These are phyloP conservation scores for Cnemophilus loriae DNA, from an alignment of 2,113 vertebrate species.

Conservation along the genomic window DNA sequence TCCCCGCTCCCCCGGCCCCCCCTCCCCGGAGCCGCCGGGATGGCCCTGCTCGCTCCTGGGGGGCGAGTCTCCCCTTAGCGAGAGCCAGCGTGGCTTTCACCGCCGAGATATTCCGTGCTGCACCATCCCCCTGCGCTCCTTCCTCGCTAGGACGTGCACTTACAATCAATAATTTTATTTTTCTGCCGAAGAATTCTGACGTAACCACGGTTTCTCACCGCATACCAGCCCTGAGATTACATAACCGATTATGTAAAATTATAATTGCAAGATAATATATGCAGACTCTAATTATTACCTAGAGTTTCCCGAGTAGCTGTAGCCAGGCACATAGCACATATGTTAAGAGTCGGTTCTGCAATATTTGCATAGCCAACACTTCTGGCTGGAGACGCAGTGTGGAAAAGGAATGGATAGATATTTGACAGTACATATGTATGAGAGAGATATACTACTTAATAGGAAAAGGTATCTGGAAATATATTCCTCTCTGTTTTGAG, in stretches of 20 bases:
- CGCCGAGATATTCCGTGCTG: neutral
- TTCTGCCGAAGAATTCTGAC: constrained; percentile 58
- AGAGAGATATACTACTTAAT: constrained; percentile 64
- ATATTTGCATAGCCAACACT: constrained; percentile 11
- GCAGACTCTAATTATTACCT: constrained; percentile 16
- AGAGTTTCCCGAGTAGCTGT: neutral
- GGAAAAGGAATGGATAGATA: constrained; percentile 32
- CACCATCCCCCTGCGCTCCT: neutral
- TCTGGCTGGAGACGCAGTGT: neutral
- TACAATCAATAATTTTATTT: constrained; percentile 23
- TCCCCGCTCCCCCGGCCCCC: neutral
- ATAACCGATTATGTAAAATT: constrained; percentile 44
- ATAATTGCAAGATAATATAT: constrained; percentile 21
- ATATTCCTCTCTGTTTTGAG: constrained; percentile 59
- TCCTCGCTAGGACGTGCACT: constrained; percentile 27
- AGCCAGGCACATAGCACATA: neutral
- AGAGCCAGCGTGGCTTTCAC: neutral
- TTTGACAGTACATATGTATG: constrained; percentile 55
- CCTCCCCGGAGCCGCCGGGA: neutral
- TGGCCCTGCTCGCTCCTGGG: neutral
- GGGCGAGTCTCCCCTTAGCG: neutral
- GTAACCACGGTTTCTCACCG: neutral
- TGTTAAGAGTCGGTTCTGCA: neutral
- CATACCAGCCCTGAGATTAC: constrained; percentile 38
- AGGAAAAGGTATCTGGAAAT: constrained; percentile 69